phyloP scores from a whole-genome alignment of 2,113 vertebrate species.

The Protobothrops mucrosquamatus region DNA sequence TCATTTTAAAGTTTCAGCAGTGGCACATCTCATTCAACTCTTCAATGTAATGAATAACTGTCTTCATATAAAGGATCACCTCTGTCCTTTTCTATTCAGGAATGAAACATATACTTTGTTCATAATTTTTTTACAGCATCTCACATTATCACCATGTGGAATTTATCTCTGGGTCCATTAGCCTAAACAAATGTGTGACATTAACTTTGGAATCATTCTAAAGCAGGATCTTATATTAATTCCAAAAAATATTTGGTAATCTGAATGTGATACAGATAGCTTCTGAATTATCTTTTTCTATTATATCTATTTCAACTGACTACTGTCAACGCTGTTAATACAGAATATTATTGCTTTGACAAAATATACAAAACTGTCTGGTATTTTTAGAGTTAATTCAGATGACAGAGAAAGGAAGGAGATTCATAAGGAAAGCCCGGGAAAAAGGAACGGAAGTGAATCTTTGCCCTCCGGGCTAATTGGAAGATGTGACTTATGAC shows the following conservation, averaged over 20 bases:
- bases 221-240: neutral
- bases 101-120: slow-evolving; percentile 21
- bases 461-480: too few relatives aligned
- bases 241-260: neutral
- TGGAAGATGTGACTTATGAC: too few relatives aligned
- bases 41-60: neutral
- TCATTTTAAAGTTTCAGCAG: slow-evolving; percentile 13
- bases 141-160: slow-evolving; percentile 22
- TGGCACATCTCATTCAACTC: neutral
- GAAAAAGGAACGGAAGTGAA: too few relatives aligned
- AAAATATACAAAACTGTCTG: too few relatives aligned
- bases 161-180: neutral
- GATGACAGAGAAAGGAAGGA: too few relatives aligned
- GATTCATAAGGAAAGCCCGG: too few relatives aligned
- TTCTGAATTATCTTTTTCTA: neutral
- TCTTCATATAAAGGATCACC: neutral
- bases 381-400: too few relatives aligned
- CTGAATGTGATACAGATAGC: neutral
- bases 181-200: neutral
- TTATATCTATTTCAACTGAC: neutral
- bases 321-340: too few relatives aligned
- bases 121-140: slow-evolving; percentile 29
- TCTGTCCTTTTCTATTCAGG: slow-evolving; percentile 9
- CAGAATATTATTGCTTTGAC: too few relatives aligned
- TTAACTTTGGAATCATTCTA: neutral